Conservation (phyloP, 2,888 invertebrate species). For the Steinernema hermaphroditum region DNA sequence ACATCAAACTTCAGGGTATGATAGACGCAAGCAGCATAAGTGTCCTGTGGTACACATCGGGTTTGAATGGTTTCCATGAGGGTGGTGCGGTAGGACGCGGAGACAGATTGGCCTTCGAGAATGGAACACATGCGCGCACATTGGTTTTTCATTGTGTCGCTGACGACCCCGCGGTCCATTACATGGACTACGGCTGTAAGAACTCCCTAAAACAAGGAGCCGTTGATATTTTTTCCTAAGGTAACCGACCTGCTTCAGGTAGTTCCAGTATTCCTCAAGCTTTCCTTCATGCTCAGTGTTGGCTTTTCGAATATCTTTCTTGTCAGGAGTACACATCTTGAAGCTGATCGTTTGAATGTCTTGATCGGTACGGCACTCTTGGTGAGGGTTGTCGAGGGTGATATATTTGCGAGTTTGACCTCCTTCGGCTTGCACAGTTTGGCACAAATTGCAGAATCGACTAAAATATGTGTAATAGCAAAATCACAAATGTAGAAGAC, state of each 20-base stretch:
- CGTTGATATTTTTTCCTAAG: not conserved
- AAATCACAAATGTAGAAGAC: not conserved
- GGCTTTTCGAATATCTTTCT: slow-evolving; percentile 38
- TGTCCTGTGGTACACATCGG: slow-evolving; percentile 55
- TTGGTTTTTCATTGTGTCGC: slow-evolving; percentile 40
- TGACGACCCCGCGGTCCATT: slow-evolving; percentile 49
- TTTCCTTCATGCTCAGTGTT: slow-evolving; percentile 50
- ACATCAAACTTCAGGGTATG: slow-evolving; percentile 62
- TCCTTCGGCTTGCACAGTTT: slow-evolving; percentile 48
- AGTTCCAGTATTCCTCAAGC: slow-evolving; percentile 58
- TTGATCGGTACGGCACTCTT: slow-evolving; percentile 37
- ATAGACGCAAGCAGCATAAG: slow-evolving; percentile 57
- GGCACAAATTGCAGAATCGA: slow-evolving; percentile 57
- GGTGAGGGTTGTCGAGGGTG: slow-evolving; percentile 30
- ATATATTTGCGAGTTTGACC: slow-evolving; percentile 37
- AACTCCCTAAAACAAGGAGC: slow-evolving; percentile 46
- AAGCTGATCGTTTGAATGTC: slow-evolving; percentile 42
- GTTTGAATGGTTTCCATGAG: slow-evolving; percentile 52
- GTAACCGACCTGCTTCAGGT: slow-evolving; percentile 53
- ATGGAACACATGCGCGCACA: slow-evolving; percentile 54
- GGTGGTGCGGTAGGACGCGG: slow-evolving; percentile 41
- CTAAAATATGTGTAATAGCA: slow-evolving; percentile 41
- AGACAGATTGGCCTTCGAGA: slow-evolving; percentile 31
- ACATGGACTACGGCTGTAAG: slow-evolving; percentile 59
- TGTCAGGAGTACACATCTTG: slow-evolving; percentile 59